Percentiles rank a stretch among this genome's conserved stretches.
Evolutionary conservation across 2,113 vertebrate genomes (phyloP).

Genomic region (Melanerpes aurifrons): DNA sequence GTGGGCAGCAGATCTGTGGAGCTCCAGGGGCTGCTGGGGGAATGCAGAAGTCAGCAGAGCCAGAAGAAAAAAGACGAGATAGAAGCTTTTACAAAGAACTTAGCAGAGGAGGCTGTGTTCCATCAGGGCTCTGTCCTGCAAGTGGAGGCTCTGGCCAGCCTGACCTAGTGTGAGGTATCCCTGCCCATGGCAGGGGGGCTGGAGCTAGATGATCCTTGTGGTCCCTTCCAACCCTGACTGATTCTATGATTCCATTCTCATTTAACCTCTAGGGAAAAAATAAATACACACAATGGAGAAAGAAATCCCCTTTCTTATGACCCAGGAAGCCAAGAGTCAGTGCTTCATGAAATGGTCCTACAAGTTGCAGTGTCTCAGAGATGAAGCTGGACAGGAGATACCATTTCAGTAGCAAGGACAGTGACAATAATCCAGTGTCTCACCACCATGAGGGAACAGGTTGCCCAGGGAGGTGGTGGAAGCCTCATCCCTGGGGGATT

Average conservation of each 20-base stretch:
- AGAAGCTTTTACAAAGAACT: background rate
- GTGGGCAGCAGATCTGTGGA: background rate
- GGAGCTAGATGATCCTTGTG: too few relatives aligned
- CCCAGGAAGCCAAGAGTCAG: background rate
- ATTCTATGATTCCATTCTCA: background rate
- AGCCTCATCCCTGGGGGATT: too few relatives aligned
- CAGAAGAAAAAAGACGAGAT: background rate
- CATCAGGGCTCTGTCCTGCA: background rate
- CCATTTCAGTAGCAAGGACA: background rate
- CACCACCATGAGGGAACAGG: too few relatives aligned
- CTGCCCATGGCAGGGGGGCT: too few relatives aligned
- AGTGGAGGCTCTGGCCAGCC: too few relatives aligned
- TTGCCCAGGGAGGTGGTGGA: too few relatives aligned
- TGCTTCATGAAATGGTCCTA: background rate
- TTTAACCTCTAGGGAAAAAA: background rate
- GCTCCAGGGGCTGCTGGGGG: background rate
- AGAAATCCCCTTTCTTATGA: background rate
- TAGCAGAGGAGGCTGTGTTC: background rate
- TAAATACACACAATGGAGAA: background rate
- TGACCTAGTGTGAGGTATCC: too few relatives aligned
- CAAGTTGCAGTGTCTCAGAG: background rate
- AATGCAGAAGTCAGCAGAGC: background rate
- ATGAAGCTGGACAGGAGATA: background rate
- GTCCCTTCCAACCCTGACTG: too few relatives aligned
- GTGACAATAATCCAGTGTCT: background rate